Percentiles rank a stretch among this genome's conserved stretches.
Conservation (phyloP, 30 jellyfish, hydroid and myxozoan species). For the Aurelia coerulea region DNA sequence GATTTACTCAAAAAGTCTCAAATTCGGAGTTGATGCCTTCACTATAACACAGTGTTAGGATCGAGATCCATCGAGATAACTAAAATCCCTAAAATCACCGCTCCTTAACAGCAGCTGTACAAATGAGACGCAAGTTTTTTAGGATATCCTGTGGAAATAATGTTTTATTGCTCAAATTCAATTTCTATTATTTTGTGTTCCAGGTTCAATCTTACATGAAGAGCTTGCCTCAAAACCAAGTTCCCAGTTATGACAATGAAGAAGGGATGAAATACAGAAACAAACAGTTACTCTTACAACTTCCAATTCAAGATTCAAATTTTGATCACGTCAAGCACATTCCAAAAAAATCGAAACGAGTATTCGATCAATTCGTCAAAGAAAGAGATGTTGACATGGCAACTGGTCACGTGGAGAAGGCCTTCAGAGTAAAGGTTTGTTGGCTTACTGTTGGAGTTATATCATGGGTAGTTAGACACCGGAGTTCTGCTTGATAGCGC, state of each 20-base stretch:
- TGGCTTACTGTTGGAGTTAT: no score
- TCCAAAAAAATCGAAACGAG: slow-evolving; percentile 59
- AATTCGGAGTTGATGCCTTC: no score
- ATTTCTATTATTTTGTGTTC: not conserved
- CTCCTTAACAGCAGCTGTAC: no score
- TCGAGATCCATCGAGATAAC: no score
- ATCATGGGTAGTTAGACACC: no score
- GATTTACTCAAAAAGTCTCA: no score
- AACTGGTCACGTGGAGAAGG: slow-evolving; percentile 92
- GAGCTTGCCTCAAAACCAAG: slow-evolving; percentile 70
- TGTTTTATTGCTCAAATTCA: no score
- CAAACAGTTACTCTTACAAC: slow-evolving; percentile 83
- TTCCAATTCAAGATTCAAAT: slow-evolving; percentile 95
- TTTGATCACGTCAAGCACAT: slow-evolving; percentile 72
- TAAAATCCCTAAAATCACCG: no score
- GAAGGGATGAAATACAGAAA: slow-evolving; percentile 95
- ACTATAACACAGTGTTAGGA: no score
- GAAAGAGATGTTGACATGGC: slow-evolving; percentile 84
- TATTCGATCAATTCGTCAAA: slow-evolving; percentile 70
- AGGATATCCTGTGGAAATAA: no score
- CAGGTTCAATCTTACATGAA: slow-evolving; percentile 84
- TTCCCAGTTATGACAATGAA: slow-evolving; percentile 81
- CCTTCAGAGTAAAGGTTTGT: slow-evolving; percentile 78
- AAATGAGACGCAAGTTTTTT: no score
- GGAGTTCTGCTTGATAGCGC: no score